phyloP scores from a whole-genome alignment of 1,140 invertebrate species.

The Periplaneta americana region DNA sequence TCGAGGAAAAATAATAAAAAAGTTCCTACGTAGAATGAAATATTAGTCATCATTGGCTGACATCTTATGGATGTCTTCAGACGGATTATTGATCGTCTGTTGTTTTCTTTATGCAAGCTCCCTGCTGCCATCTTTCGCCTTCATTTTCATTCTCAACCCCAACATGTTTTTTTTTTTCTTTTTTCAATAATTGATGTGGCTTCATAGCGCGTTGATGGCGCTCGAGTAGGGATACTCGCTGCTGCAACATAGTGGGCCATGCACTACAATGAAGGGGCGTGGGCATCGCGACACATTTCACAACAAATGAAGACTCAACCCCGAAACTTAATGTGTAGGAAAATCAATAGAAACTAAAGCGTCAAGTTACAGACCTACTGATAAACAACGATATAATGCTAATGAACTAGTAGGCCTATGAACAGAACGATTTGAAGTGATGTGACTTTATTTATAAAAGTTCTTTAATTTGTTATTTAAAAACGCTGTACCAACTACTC shows the following conservation, averaged over 20 bases:
- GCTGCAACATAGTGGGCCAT: not conserved
- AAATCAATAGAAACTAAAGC: no score
- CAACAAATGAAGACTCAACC: no score
- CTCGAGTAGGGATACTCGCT: not conserved
- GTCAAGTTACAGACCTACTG: no score
- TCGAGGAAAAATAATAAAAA: not conserved
- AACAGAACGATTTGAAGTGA: no score
- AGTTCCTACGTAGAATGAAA: not conserved
- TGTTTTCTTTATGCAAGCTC: slow-evolving; percentile 11
- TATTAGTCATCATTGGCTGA: slow-evolving; percentile 8
- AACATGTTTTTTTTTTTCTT: slow-evolving; percentile 1
- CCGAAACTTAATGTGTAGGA: no score
- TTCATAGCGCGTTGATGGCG: slow-evolving; percentile 7
- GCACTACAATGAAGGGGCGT: no score
- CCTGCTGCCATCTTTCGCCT: slow-evolving; percentile 12
- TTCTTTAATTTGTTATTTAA: no score
- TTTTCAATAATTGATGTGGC: slow-evolving; percentile 13
- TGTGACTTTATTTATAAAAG: no score
- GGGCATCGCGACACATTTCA: no score
- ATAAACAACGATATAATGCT: no score
- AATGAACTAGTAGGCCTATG: no score
- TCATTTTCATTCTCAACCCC: slow-evolving; percentile 8
- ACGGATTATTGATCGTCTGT: slow-evolving; percentile 12
- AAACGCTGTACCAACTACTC: no score
- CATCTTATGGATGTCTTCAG: slow-evolving; percentile 5